A percentile compares a stretch with the other conserved stretches of the same genome.
Evolutionary conservation across 2,888 invertebrate genomes (phyloP).

Genomic region (Rotaria macrura): DNA sequence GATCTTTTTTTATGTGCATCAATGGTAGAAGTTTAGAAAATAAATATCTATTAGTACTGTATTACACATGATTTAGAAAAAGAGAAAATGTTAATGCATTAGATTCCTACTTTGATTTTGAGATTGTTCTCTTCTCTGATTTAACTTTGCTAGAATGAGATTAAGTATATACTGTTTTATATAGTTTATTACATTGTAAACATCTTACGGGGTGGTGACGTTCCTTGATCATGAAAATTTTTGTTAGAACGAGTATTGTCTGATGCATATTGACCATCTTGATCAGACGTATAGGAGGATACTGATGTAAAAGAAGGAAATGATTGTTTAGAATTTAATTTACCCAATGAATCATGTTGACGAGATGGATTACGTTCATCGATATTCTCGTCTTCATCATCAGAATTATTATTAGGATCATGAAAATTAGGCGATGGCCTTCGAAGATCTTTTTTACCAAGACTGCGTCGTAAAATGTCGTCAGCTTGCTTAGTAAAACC

Average conservation of each 20-base stretch:
- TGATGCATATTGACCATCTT: background rate
- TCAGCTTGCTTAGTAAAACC: slow-evolving; percentile 5
- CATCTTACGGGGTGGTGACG: background rate
- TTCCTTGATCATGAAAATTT: background rate
- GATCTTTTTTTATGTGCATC: too few relatives aligned
- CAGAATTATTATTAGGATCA: background rate
- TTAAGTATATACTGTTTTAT: too few relatives aligned
- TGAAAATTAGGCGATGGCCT: background rate
- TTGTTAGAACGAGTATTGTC: background rate
- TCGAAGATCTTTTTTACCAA: background rate
- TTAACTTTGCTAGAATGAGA: background rate
- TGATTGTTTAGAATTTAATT: background rate
- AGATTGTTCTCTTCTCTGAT: background rate
- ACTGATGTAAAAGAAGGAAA: background rate
- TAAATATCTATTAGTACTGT: background rate
- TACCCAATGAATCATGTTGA: background rate
- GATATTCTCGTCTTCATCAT: background rate
- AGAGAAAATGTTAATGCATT: background rate
- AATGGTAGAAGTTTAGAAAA: background rate
- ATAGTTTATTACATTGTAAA: background rate
- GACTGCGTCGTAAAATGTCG: background rate
- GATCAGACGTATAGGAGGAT: background rate
- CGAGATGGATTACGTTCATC: too few relatives aligned
- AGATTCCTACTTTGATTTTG: background rate
- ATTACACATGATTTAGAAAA: background rate